Base-by-base conservation (phyloP, 2,888 invertebrate genomes). In the Malacosoma neustria region DNA sequence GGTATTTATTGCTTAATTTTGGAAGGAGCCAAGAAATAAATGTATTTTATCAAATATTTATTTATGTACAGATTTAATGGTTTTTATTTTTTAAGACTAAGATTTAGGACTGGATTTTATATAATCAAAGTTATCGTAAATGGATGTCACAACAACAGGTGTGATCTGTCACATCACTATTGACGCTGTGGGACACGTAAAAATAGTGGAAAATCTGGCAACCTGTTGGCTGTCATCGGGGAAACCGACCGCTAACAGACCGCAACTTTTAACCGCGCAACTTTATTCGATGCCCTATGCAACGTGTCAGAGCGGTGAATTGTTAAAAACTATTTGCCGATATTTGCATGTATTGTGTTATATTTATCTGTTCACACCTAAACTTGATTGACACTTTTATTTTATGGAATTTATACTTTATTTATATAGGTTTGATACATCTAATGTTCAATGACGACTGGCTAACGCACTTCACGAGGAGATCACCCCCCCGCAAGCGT, bases 201-300 rank as follows among this genome's bases (percentile, higher is more conserved):
- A 84, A 84, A 82, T 84, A 77, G 82, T 80, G 73, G 61, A 67
- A 72, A 74, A 74, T 74, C 73, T 69, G 70, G 71, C 82, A 80
- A 82, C 84, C 82, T 81, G 84, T 84, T 84, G 46, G 43, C 37
- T 38, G 34, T 41, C 52, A 14, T 30, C 51, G 51, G 48, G 45
- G 48, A 49, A 41, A 48, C 48, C 53, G 53, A 47, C 37, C 51
- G 46, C 43, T 38, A 43, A 43, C 40, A 50, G 51, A 51, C 63
- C 66, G 52, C 63, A 62, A 65, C 63, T 61, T 65, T 61, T 62
- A 57, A 22, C 67, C 64, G 51, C 60, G 48, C 50, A 60, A 64
- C 60, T 59, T 59, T 64, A 54, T 54, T 51, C 48, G 37, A 36
- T 34, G 33, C 42, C 36, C 36, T 29, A 35, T 37, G 31, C 39